Evolutionary conservation across 2,888 invertebrate genomes (phyloP).

Genomic region (Tetropium fuscum): DNA sequence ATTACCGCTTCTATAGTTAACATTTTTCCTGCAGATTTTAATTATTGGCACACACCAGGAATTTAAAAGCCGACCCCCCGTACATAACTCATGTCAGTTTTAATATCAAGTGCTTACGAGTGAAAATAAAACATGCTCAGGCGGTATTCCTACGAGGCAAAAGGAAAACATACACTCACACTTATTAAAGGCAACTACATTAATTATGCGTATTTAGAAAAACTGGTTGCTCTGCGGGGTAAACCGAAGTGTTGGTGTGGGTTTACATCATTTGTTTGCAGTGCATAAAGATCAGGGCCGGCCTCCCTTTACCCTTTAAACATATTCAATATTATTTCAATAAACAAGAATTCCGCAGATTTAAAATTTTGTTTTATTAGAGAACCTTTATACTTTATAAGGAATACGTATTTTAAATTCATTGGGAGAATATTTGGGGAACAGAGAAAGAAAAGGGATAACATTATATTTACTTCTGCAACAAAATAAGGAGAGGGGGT

Average conservation of each 20-base stretch:
- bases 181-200: conserved; percentile 45
- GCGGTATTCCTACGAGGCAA: conserved; percentile 13
- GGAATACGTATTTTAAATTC: too few species aligned
- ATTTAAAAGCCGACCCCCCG: conserved; percentile 21
- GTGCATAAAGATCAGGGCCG: too few species aligned
- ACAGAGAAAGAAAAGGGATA: too few species aligned
- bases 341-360: too few species aligned
- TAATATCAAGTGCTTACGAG: conserved; percentile 28
- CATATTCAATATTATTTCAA: too few species aligned
- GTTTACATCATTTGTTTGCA: conserved; percentile 1
- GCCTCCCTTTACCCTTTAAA: too few species aligned
- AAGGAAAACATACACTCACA: conserved; percentile 32
- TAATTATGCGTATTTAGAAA: conserved; percentile 44
- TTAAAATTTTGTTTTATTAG: too few species aligned
- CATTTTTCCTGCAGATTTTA: conserved; percentile 30
- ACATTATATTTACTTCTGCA: too few species aligned
- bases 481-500: too few species aligned
- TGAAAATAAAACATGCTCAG: conserved; percentile 24
- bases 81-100: conserved; percentile 34
- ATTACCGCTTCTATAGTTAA: conserved; percentile 16
- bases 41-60: conserved; percentile 32
- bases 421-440: too few species aligned
- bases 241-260: conserved; percentile 18
- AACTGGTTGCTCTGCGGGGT: conserved; percentile 36
- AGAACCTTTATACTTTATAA: too few species aligned